Evolutionary conservation across 30 jellyfish, hydroid and myxozoan genomes (phyloP), one percentile per base, ranked within the genome.

Genomic region (Catostylus mosaicus): DNA sequence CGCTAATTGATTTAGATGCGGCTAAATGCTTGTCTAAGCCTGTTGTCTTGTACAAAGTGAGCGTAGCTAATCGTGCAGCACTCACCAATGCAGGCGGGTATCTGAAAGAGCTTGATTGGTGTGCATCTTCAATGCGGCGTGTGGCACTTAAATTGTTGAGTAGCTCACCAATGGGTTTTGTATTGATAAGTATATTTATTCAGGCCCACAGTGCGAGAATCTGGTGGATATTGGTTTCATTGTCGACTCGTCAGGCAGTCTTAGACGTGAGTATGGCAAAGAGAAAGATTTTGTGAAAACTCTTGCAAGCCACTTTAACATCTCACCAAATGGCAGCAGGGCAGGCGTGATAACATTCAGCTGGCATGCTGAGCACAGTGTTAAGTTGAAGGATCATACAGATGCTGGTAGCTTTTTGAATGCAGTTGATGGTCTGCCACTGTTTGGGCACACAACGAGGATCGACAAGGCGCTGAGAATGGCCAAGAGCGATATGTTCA

Each of bases 291-390:
- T 85, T 67, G 83, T 74, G 22, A 73, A 85, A 66, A 63, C 82
- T 23, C 60, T 85, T 59, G 95, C 89, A 46, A 87, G 77, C 38
- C 29, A 46, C 72, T 85, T 85, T 29, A 34, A 47, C 23, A 36
- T 48, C 26, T 85, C 95, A 5, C 34, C 91, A 37, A 81, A 85
- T 45, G 95, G 95, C 20, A 65, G 85, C 30, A 66, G 87, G 69
- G 90, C 87, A 65, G 90, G 91, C 45, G 83, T 86, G 62, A 69
- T 86, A 38, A 76, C 90, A 27, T 86, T 86, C 86, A 86, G 96
- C 57, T 68, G 77, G 73, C 27, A 86, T 34, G 87, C 96, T 3
- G 90, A 76, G 77, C 90, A 27, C 83, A 87, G 86, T 29, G 75
- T 78, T 12, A 87, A 87, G 78, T 36, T 87, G 48, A 52, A 79